Conservation (phyloP, 2,113 vertebrate genomes). For the Excalfactoria chinensis region DNA sequence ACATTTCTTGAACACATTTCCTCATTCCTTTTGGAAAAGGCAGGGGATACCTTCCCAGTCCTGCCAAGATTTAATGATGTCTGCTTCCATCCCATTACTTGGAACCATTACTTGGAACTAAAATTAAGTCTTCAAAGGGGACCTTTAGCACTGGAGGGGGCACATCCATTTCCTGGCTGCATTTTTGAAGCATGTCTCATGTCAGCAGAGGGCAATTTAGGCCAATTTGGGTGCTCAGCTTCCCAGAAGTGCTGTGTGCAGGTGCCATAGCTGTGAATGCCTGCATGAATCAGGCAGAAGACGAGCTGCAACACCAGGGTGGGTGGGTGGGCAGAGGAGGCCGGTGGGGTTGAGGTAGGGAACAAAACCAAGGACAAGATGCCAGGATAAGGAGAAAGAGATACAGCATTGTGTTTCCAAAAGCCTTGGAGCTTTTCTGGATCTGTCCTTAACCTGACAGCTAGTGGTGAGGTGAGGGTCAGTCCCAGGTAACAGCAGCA, state of each 20-base stretch:
- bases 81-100: neutral
- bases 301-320: neutral
- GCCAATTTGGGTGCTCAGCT: neutral
- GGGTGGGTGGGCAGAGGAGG: neutral
- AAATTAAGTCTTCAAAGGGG: constrained; percentile 7
- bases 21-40: neutral
- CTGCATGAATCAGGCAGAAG: neutral
- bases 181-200: neutral
- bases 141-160: neutral
- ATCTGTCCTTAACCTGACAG: neutral
- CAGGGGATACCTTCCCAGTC: neutral
- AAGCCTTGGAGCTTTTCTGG: neutral
- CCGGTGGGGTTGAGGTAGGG: neutral
- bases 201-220: neutral
- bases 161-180: constrained; percentile 21
- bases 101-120: neutral
- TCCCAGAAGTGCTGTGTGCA: neutral
- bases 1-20: neutral
- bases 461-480: neutral
- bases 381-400: neutral
- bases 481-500: too few species aligned
- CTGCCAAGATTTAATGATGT: neutral
- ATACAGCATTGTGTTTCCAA: neutral
- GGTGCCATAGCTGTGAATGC: neutral
- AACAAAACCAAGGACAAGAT: neutral